phyloP scores from a whole-genome alignment of 1,140 invertebrate species.

The Bombus pyrosoma region DNA sequence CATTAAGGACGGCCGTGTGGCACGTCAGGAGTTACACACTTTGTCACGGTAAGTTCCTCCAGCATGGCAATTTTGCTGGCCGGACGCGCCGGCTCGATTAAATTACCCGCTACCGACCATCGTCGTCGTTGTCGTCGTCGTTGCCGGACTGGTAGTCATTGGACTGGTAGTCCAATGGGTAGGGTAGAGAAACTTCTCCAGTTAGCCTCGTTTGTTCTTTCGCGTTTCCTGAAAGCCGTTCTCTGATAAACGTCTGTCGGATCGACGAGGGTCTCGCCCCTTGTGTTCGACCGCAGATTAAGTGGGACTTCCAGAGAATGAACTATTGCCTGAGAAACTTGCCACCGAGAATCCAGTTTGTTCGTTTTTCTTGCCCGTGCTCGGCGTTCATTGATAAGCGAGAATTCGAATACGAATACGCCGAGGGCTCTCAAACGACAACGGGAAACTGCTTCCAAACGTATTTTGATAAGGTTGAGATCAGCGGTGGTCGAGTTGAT shows the following conservation, averaged over 20 bases:
- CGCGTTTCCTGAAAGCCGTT: background rate
- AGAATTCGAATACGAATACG: background rate
- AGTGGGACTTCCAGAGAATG: background rate
- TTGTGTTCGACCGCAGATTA: background rate
- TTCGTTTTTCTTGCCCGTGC: background rate
- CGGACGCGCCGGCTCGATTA: slow-evolving; percentile 41
- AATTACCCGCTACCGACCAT: slow-evolving; percentile 43
- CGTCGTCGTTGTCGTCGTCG: background rate
- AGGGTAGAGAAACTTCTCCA: slow-evolving; percentile 16
- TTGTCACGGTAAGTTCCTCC: slow-evolving; percentile 53
- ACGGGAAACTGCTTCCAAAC: no score
- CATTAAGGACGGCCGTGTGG: slow-evolving; percentile 47
- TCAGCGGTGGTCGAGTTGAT: no score
- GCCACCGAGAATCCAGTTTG: background rate
- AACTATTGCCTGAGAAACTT: background rate
- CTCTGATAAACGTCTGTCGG: slow-evolving; percentile 1
- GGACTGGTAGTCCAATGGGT: no score
- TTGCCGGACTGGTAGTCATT: background rate
- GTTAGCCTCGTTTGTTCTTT: slow-evolving; percentile 41
- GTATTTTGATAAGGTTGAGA: no score
- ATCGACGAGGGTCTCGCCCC: background rate
- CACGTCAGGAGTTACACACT: slow-evolving; percentile 51
- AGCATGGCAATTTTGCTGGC: slow-evolving; percentile 40
- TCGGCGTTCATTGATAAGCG: background rate
- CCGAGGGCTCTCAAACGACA: no score